Conservation (phyloP, 2,113 vertebrate genomes). For the Macaca mulatta region DNA sequence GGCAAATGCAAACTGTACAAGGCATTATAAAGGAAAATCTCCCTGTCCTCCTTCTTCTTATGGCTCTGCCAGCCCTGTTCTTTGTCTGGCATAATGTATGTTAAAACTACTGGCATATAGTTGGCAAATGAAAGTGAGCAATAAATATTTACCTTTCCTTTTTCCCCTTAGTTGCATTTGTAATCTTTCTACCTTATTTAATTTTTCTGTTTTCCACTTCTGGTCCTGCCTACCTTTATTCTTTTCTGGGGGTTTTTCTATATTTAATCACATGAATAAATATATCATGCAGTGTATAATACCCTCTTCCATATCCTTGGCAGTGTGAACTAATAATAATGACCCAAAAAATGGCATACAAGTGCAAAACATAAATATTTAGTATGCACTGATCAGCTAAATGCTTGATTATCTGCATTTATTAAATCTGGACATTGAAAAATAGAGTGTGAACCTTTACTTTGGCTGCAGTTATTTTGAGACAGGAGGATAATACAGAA, state of each 20-base stretch:
- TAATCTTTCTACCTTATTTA: not conserved
- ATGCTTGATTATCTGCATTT: not conserved
- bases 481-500: not conserved
- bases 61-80: not conserved
- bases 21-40: not conserved
- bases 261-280: not conserved
- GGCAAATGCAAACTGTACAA: not conserved
- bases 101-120: not conserved
- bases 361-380: not conserved
- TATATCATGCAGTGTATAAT: not conserved
- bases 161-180: not conserved
- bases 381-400: not conserved
- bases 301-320: not conserved
- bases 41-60: not conserved
- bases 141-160: not conserved
- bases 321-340: not conserved
- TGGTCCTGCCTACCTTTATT: not conserved
- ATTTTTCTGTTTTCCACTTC: not conserved
- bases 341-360: not conserved
- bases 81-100: not conserved
- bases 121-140: not conserved
- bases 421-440: slow-evolving; percentile 5
- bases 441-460: not conserved
- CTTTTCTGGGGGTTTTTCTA: not conserved
- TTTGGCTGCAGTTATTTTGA: not conserved